Base-by-base conservation (phyloP, 2,113 vertebrate species). In the Pelvicachromis taeniatus region DNA sequence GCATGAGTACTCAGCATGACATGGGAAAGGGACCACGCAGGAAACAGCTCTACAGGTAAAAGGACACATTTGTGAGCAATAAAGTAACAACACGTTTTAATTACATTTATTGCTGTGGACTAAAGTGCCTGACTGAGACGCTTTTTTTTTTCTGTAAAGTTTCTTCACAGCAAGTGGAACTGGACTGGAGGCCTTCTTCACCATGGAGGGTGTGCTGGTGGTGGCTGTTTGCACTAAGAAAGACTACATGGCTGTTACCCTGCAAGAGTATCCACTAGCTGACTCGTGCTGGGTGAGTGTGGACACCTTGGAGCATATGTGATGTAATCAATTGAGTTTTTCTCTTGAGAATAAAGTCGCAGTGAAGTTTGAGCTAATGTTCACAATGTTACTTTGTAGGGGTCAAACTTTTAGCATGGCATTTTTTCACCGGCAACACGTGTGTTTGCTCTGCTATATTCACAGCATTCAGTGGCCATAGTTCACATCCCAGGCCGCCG, bases 141-240 rank as follows among this genome's bases (percentile, higher is more conserved):
- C 21, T 1, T 68, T 78, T 56, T n/a, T 78, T 55, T 80, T 85
- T 85, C 19, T 78, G 4, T 85, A 9, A 79, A 99, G 99, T 92
- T 99, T 99, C 91, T 98, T 99, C 93, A 97, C 97, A 2, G 97
- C 96, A 2, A 95, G 96, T 0, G 98, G 99, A 73, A 99, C 97
- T 0, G 99, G 99, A 17, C 97, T 99, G 0, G 99, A 99, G 90
- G 98, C 98, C 2, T 99, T 99, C 95, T 99, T 99, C 95, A 99
- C 97, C 0, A 86, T 95, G 0, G 96, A 97, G 1, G 97, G 98
- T 0, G 96, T 98, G 84, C 94, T 99, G 92, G 99, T 99, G 85
- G 98, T 99, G 81, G 98, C 98, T 0, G 98, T 99, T 59, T 99
- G 98, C 95, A 99, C 98, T 61, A 98, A 97, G 93, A 99, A 98